Evolutionary conservation across 2,888 invertebrate species (phyloP).

Genomic region (Pseudanteris insignis): DNA sequence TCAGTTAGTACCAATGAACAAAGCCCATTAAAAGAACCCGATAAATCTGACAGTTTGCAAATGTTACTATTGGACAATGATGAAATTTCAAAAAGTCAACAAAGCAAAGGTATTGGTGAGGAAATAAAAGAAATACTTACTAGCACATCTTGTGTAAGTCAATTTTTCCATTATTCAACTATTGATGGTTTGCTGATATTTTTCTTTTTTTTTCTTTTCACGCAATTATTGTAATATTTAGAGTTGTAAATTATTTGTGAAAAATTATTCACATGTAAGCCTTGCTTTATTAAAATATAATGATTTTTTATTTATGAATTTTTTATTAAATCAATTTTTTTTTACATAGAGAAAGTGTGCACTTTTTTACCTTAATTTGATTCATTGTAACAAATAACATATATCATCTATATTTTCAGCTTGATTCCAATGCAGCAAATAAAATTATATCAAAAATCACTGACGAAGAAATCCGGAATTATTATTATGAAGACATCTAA

Average conservation of each 20-base stretch:
- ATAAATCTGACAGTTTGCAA: conserved; percentile 50
- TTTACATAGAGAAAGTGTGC: too few relatives aligned
- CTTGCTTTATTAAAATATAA: too few relatives aligned
- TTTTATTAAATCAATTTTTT: conserved; percentile 18
- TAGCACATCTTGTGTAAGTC: conserved; percentile 62
- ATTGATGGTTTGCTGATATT: conserved; percentile 2
- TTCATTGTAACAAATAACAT: not conserved
- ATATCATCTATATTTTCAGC: conserved; percentile 49
- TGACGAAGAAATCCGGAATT: conserved; percentile 53
- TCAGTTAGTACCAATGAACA: conserved; percentile 62
- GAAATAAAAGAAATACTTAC: conserved; percentile 61
- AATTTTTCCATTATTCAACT: conserved; percentile 1
- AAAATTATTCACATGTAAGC: too few relatives aligned
- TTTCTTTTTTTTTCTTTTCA: conserved; percentile 1
- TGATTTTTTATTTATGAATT: not conserved
- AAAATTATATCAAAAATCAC: conserved; percentile 58
- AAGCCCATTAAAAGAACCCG: conserved; percentile 58
- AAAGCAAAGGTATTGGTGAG: conserved; percentile 61
- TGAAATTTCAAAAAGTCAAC: conserved; percentile 53
- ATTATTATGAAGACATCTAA: conserved; percentile 56
- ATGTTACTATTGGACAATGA: conserved; percentile 50
- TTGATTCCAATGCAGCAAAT: conserved; percentile 55
- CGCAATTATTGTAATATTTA: conserved; percentile 2
- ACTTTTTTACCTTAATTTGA: too few relatives aligned
- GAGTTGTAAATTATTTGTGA: conserved; percentile 3